Percentiles rank a stretch among this genome's conserved stretches.
Evolutionary conservation across 2,888 invertebrate species (phyloP).

Genomic region (Strigamia maritima): DNA sequence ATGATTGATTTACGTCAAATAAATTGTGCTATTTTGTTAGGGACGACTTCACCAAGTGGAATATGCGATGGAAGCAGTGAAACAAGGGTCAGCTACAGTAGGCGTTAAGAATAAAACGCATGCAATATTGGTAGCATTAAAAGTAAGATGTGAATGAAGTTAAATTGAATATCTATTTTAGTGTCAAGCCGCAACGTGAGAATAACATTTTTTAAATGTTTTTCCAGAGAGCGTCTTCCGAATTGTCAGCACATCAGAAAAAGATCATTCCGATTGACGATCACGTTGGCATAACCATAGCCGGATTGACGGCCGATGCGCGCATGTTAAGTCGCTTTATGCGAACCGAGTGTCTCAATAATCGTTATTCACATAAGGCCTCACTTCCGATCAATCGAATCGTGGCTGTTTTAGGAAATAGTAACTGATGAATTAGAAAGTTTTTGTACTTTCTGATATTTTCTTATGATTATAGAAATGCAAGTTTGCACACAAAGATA

Average conservation of each 20-base stretch:
- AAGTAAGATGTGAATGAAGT: no score
- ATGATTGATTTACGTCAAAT: neutral
- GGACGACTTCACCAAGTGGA: conserved; percentile 92
- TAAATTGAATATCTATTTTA: no score
- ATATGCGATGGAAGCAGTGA: conserved; percentile 99
- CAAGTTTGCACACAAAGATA: conserved; percentile 96
- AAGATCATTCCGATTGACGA: conserved; percentile 95
- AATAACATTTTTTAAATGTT: no score
- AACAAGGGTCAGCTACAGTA: conserved; percentile 94
- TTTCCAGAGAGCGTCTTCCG: conserved; percentile 78
- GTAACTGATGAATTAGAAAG: conserved; percentile 48
- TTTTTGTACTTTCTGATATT: neutral
- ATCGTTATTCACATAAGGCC: conserved; percentile 85
- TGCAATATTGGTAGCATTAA: conserved; percentile 91
- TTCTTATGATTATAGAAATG: conserved; percentile 61
- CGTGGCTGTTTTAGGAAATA: conserved; percentile 81
- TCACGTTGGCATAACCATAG: conserved; percentile 94
- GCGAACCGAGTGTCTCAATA: conserved; percentile 91
- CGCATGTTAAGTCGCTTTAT: conserved; percentile 85
- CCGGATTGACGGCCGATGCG: conserved; percentile 94
- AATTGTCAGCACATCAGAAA: conserved; percentile 94
- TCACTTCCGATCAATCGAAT: conserved; percentile 82
- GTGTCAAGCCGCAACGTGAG: no score
- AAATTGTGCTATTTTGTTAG: conserved; percentile 41
- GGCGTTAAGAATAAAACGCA: conserved; percentile 89